Conservation (phyloP, 2,797 vertebrate genomes). For the Muraenolepis orangiensis region DNA sequence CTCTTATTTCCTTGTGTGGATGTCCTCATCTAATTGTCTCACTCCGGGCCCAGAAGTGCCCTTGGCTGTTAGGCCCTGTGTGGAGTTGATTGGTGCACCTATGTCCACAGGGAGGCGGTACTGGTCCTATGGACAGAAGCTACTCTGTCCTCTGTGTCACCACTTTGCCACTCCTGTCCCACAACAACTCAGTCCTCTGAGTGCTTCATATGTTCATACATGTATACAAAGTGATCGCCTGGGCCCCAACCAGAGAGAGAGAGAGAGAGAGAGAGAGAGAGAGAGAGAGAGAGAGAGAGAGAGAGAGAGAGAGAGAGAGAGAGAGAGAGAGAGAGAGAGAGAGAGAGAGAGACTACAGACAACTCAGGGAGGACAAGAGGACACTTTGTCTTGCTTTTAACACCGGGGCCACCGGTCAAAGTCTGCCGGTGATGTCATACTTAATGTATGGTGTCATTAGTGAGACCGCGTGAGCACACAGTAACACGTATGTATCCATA, state of each 20-base stretch:
- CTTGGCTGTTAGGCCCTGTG: not conserved
- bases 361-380: not conserved
- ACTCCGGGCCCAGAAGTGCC: not conserved
- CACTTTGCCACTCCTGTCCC: not conserved
- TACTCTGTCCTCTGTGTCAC: not conserved
- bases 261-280: not conserved
- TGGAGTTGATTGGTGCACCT: slow-evolving; percentile 13
- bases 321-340: not conserved
- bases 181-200: not conserved
- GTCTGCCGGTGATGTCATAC: slow-evolving; percentile 16
- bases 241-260: not conserved
- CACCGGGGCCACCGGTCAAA: not conserved
- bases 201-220: not conserved
- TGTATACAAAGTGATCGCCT: not conserved
- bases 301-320: too few species aligned
- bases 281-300: not conserved
- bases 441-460: slow-evolving; percentile 6
- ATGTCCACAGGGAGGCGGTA: slow-evolving; percentile 49
- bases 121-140: not conserved
- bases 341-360: not conserved
- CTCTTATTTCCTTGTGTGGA: not conserved
- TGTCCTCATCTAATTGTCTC: not conserved
- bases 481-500: not conserved
- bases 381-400: not conserved
- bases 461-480: not conserved